Evolutionary conservation across 2,797 vertebrate species (phyloP), one percentile per base, ranked within the genome.

Genomic region (Neosilurus hyrtlii): DNA sequence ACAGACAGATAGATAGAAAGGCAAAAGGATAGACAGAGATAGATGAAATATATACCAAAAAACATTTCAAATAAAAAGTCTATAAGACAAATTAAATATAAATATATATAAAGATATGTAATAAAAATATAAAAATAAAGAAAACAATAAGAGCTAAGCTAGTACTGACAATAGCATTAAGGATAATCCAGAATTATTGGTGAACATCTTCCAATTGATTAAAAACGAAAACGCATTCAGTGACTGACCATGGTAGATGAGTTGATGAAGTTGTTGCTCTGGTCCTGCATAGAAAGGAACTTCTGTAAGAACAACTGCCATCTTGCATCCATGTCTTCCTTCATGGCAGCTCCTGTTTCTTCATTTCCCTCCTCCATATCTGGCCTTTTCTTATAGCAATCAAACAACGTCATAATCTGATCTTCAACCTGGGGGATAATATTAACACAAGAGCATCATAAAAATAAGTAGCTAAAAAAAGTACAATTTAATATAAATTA

Each of bases 301-400:
- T 90, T 93, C 89, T 94, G 93, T 84, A 96, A 90, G 83, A 94
- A 88, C 2, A 88, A 85, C 85, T 94, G 93, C 94, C 95, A 95
- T 43, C 89, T 91, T 61, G 22, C 86, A 78, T 96, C 93, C 35
- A 86, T 85, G 30, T 90, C 88, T 9, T 94, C 92, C 52, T 90
- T 24, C 26, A 52, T 5, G 20, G 71, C 20, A 63, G 82, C 82
- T 54, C 84, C 86, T 79, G 88, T 86, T 84, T 77, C 18, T 20
- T 92, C 87, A 1, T 66, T 90, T 77, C 89, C 83, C 51, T 90
- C 90, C 80, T 90, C 87, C 24, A 89, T 89, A 11, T 90, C 83
- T 1, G 85, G 79, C 66, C 90, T 90, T 9, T 81, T 92, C 70
- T 87, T 91, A 88, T 93, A 96, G 81, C 91, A 86, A 70, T 94